Conservation (phyloP, 2,113 vertebrate genomes). For the Canis aureus region DNA sequence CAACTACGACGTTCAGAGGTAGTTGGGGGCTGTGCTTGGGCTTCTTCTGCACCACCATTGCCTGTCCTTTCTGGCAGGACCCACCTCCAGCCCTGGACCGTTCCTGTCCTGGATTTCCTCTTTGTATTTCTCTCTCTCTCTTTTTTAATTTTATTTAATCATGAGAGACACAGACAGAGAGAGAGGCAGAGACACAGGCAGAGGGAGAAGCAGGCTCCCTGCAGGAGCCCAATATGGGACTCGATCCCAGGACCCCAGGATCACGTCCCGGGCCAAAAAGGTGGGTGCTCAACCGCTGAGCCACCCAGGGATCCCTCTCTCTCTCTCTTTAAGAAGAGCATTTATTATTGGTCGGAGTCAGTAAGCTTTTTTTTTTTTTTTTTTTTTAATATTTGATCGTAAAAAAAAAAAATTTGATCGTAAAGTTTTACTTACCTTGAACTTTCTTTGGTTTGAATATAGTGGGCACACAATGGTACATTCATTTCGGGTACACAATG, state of each 20-base stretch:
- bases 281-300: too few species aligned
- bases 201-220: too few species aligned
- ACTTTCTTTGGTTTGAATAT: not conserved
- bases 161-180: too few species aligned
- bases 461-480: not conserved
- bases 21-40: not conserved
- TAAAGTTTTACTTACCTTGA: not conserved
- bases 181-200: too few species aligned
- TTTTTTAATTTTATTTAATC: not conserved
- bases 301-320: too few species aligned
- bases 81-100: not conserved
- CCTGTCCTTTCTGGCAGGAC: not conserved
- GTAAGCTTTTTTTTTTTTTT: not conserved
- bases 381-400: not conserved
- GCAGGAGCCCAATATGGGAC: too few species aligned
- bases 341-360: not conserved
- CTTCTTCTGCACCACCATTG: too few species aligned
- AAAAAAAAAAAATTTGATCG: not conserved
- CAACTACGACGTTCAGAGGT: conserved; percentile 98
- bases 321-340: not conserved
- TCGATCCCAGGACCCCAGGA: too few species aligned
- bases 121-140: not conserved
- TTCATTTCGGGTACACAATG: rapidly evolving
- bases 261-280: too few species aligned
- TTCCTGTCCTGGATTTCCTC: not conserved